Evolutionary conservation across 2,888 invertebrate species (phyloP), one percentile per base, ranked within the genome.

Genomic region (Nineta flava): DNA sequence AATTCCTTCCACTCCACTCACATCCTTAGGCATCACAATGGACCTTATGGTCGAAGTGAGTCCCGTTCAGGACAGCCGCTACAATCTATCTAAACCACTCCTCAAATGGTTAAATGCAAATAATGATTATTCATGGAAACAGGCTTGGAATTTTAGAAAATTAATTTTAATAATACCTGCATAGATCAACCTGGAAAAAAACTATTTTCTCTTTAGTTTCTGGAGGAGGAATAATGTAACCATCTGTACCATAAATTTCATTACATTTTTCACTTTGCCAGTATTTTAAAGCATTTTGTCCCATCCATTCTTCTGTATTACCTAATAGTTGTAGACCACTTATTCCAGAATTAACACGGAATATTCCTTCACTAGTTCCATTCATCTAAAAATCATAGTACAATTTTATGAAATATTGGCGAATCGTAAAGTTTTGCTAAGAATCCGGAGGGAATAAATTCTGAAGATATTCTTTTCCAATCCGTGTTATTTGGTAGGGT

Each of bases 181-280:
- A 79, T 34, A 76, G 62, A 53, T 79, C 77, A 1, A 74, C 66
- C 46, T 73, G 69, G 52, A 73, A 79, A 0, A 67, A 67, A 50
- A 72, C 68, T 13, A 77, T 54, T 47, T 57, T 66, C 17, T 67
- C 62, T 5, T 66, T 58, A 10, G 65, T 63, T 7, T 67, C 60
- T 17, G 74, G 66, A 0, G 76, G 75, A 0, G 75, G 65, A 62
- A 73, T 76, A 34, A 75, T 67, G 0, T 75, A 62, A 0, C 72
- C 62, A 57, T 79, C 79, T 0, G 74, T 71, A 0, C 79, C 79
- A 51, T 68, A 70, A 42, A 79, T 64, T 57, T 59, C 62, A 5
- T 73, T 73, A 57, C 79, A 79, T 54, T 68, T 66, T 1, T 63
- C 56, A 49, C 71, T 66, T 0, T 68, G 69, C 70, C 57, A 64